These are phyloP conservation scores for Disparrhopalites patrizii DNA, from an alignment of 2,888 invertebrate species.

Conservation along the genomic window DNA sequence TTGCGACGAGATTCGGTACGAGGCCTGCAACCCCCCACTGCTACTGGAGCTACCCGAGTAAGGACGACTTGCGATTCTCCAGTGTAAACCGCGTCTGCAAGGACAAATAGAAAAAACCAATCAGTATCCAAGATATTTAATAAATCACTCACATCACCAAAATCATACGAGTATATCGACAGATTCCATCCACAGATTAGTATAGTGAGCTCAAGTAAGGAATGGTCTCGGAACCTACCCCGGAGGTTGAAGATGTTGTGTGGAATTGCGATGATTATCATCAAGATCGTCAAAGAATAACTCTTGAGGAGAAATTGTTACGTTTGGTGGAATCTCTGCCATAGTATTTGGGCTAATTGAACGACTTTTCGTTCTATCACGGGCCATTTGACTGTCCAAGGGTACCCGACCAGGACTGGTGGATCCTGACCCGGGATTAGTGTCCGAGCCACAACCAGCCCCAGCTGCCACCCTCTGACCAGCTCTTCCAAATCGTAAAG, in stretches of 20 bases:
- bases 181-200: too few relatives aligned
- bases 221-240: slow-evolving; percentile 32
- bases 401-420: slow-evolving; percentile 44
- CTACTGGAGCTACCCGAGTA: slow-evolving; percentile 29
- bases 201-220: too few relatives aligned
- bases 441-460: slow-evolving; percentile 48
- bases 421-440: slow-evolving; percentile 34
- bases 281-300: slow-evolving; percentile 48
- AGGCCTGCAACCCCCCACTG: slow-evolving; percentile 36
- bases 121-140: too few relatives aligned
- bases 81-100: slow-evolving; percentile 45
- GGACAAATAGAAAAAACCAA: too few relatives aligned
- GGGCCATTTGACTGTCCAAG: slow-evolving; percentile 47
- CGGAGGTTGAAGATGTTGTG: slow-evolving; percentile 48
- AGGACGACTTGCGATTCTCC: slow-evolving; percentile 47
- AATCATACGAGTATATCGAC: too few relatives aligned
- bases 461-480: slow-evolving; percentile 48
- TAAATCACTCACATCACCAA: too few relatives aligned
- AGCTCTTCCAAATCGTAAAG: slow-evolving; percentile 46
- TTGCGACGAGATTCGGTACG: slow-evolving; percentile 66
- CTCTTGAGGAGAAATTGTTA: slow-evolving; percentile 48
- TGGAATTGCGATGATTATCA: slow-evolving; percentile 48
- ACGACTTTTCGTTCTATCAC: slow-evolving; percentile 48
- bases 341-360: slow-evolving; percentile 46
- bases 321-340: slow-evolving; percentile 46